Evolutionary conservation across 2,888 invertebrate species (phyloP), one percentile per base, ranked within the genome.

Genomic region (Apotomis turbidana): DNA sequence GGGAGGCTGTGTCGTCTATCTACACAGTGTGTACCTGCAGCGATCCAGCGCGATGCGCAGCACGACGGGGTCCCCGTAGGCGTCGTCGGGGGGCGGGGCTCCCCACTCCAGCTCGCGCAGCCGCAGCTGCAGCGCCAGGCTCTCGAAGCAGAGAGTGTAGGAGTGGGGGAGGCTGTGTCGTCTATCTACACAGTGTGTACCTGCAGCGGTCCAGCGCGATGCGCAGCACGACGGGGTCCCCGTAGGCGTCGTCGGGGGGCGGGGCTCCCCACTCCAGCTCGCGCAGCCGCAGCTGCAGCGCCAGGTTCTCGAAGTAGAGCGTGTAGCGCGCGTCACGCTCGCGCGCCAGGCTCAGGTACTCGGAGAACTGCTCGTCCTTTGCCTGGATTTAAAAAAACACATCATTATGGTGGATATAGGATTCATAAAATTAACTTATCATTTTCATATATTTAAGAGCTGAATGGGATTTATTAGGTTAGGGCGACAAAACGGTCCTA

Each of bases 261-360:
- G 76, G 79, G 0, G 81, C 77, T 68, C 84, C 84, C n/a, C 89
- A 86, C 64, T 89, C 88, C 67, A 91, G 76, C 70, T 90, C 87
- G 63, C 88, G 89, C 36, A 91, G 78, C 73, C 87, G 89, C 78
- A 88, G 78, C 54, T 93, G 91, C 13, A 94, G 83, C 0, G 80
- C 86, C 38, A 91, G 75, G 79, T 93, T 94, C 81, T 93, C 93
- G 70, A 89, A 90, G 80, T 90, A 91, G 36, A 93, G 82, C 4
- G 90, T 87, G 79, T 91, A 92, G 3, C 93, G 83, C 3, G 90
- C 91, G 76, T 93, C 92, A 3, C 93, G 82, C 77, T 94, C 93
- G 1, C 84, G 82, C 89, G 92, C 90, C 73, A 93, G 78, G 0
- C 77, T 79, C 5, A 92, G 76, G 78, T 93, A 90, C 52, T 91